Evolutionary conservation across 92 coral and sea anemone genomes (phyloP), one percentile per base, ranked within the genome.

Genomic region (Palythoa caribaeorum): DNA sequence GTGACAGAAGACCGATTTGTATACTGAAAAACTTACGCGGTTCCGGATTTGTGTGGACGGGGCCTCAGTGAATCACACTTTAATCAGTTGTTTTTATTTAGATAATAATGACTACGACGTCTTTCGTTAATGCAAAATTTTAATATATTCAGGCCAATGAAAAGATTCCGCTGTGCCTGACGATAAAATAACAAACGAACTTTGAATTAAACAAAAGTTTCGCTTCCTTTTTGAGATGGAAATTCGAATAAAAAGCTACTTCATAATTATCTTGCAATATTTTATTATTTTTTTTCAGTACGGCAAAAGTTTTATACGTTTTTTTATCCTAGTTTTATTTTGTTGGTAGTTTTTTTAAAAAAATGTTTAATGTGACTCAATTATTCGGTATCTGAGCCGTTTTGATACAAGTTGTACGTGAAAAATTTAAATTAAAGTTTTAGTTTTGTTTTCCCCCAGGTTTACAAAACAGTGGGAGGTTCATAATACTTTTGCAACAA

Each of bases 381-480:
- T 57, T 54, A 78, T 16, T 54, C 16, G 16, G 15, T 57, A 47
- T 57, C 55, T 14, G 14, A 78, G 9, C 12, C 48, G 16, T 55
- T 78, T 78, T 37, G 71, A 78, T 36, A 28, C 17, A 13, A 13
- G 65, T 59, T 54, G 48, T 78, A 16, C 68, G 66, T 78, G 70
- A 53, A 48, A 78, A 35, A 78, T 78, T 63, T 5, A 57, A 78
- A 54, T 54, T 37, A 44, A 40, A 20, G 48, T 78, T 36, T 78
- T 60, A 54, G 69, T 44, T 78, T 44, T 37, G 83, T 47, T 17
- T 54, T 78, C 59, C 21, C 39, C 48, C 2, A 63, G 7, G 83
- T 78, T 78, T 78, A 78, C 71, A 78, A 78, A 53, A 35, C 83
- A 57, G 71, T 78, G 48, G 83, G 71, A 13, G 71, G 83, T 57